Base-by-base conservation (phyloP, 2,888 invertebrate genomes). In the Petrophora chlorosata region DNA sequence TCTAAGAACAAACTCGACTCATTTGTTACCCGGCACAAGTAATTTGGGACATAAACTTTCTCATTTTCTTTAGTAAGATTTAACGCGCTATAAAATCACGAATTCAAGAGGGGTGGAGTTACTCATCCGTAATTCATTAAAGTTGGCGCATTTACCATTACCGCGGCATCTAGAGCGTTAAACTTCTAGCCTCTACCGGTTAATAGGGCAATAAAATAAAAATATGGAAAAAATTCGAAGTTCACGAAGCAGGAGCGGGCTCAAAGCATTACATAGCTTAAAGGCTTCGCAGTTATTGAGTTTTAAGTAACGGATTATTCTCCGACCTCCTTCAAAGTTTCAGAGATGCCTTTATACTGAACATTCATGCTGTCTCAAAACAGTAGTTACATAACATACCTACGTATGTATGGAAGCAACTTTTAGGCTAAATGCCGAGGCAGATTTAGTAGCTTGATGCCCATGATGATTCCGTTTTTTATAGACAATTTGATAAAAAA, bases 61-160 rank as follows among this genome's bases (percentile, higher is more conserved):
- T 75, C 76, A 78, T 80, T 82, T 79, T 74, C 72, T 68, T 69
- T 64, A 67, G 70, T 70, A 77, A 81, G 77, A 80, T 84, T 80
- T 79, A 84, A 75, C 73, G 73, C 72, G 67, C 76, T 70, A 82
- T 85, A 85, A 85, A 85, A 80, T 82, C 78, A 78, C 71, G 74
- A 79, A 82, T 82, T 79, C 79, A 74, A 75, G 71, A 76, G 75
- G 72, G 82, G 79, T 56, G 76, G 74, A 76, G 74, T 77, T 73
- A 78, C 74, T 83, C 83, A 83, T 83, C 81, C 82, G 84, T 85
- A 85, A 86, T 87, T 88, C 82, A 87, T 87, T 85, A 82, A 85
- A 83, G 76, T 85, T 83, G 71, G 79, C 82, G 70, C 82, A 73
- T 81, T 81, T 72, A 77, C 77, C 79, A 79, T 81, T 82, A 81